Evolutionary conservation across 2,113 vertebrate genomes (phyloP).

Genomic region (Microtus richardsoni): DNA sequence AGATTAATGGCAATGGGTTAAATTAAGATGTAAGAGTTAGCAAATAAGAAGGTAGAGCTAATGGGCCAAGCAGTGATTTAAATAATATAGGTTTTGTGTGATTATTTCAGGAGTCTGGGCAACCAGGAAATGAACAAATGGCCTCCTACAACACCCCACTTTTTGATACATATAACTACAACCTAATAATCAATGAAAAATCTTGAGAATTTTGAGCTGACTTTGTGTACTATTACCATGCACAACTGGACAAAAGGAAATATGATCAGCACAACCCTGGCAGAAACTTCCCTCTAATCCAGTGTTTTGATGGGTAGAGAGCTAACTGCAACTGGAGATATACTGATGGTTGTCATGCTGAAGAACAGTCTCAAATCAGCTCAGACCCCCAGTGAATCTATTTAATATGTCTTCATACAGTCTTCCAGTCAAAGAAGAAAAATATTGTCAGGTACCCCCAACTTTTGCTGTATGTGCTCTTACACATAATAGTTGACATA

Average conservation of each 20-base stretch:
- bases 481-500: neutral
- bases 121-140: too few species aligned
- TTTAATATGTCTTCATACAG: neutral
- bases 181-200: neutral
- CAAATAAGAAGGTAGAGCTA: too few species aligned
- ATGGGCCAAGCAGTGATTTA: too few species aligned
- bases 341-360: fast-evolving
- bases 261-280: neutral
- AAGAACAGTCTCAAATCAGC: neutral
- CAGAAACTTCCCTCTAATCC: too few species aligned
- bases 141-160: too few species aligned
- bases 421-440: neutral
- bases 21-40: too few species aligned
- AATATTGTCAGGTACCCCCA: fast-evolving
- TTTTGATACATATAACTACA: neutral
- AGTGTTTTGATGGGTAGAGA: neutral
- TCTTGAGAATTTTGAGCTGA: neutral
- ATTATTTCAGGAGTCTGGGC: too few species aligned
- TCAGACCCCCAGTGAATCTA: neutral
- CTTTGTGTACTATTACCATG: neutral
- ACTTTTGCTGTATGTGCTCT: neutral
- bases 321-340: neutral
- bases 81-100: too few species aligned
- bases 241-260: neutral
- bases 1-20: too few species aligned